phyloP scores from a whole-genome alignment of 2,113 vertebrate genomes.

The Mormyrus iriodes region DNA sequence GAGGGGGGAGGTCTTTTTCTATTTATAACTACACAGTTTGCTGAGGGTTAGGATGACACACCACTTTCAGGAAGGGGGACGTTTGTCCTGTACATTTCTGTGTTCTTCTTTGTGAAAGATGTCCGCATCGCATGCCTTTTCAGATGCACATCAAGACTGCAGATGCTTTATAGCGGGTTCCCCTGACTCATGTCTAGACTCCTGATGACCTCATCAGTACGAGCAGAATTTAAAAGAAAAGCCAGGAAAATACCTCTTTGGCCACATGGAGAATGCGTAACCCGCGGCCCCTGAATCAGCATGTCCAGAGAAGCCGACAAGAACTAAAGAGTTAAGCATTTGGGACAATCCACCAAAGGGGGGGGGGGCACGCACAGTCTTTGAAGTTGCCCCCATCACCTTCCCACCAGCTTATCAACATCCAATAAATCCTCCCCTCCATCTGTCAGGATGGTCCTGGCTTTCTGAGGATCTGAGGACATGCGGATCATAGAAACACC shows the following conservation, averaged over 20 bases:
- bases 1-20: neutral
- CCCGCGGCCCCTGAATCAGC: neutral
- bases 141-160: neutral
- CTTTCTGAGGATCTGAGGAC: neutral
- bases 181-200: neutral
- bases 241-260: neutral
- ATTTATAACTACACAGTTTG: neutral
- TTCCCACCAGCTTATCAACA: neutral
- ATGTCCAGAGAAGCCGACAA: neutral
- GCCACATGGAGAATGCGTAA: neutral
- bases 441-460: neutral
- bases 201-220: neutral
- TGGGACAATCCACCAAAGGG: neutral
- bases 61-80: neutral
- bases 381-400: constrained; percentile 9
- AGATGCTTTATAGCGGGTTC: neutral
- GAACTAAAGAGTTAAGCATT: neutral
- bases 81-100: neutral
- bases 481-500: constrained; percentile 15
- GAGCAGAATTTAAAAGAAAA: neutral
- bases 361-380: neutral
- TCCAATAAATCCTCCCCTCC: constrained; percentile 3
- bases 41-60: neutral
- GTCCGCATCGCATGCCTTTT: neutral
- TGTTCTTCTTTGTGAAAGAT: neutral